Conservation (phyloP, 92 coral and sea anemone species). For the Heliopora coerulea region DNA sequence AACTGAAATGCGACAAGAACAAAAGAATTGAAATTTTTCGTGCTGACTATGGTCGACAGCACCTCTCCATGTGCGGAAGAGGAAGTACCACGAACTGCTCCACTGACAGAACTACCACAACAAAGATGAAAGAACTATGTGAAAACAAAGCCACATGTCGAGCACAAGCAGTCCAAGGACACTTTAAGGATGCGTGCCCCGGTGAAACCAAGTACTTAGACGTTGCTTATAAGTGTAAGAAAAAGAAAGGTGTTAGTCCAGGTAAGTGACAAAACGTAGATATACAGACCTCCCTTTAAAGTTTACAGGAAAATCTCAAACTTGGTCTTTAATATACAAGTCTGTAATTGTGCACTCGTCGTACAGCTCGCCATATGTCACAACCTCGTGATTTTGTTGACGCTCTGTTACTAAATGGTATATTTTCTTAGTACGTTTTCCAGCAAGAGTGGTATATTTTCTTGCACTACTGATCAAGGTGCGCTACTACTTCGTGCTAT, state of each 20-base stretch:
- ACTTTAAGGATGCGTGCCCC: slow-evolving; percentile 24
- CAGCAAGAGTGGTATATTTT: too few species aligned
- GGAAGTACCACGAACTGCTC: slow-evolving; percentile 9
- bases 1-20: slow-evolving; percentile 4
- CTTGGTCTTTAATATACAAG: too few species aligned
- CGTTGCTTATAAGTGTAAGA: slow-evolving; percentile 28
- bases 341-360: too few species aligned
- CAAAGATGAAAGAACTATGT: slow-evolving; percentile 3
- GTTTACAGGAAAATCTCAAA: too few species aligned
- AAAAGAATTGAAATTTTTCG: background rate
- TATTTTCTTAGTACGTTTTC: too few species aligned
- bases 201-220: slow-evolving; percentile 28
- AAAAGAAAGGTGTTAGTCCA: background rate
- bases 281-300: too few species aligned
- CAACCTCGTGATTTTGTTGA: too few species aligned
- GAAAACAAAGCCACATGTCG: slow-evolving; percentile 1
- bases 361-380: too few species aligned
- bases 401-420: too few species aligned
- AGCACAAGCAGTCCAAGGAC: background rate
- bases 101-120: slow-evolving; percentile 3
- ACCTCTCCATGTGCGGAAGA: slow-evolving; percentile 12
- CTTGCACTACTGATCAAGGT: too few species aligned
- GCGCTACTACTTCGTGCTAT: too few species aligned
- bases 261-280: too few species aligned
- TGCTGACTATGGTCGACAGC: slow-evolving; percentile 28